These are phyloP conservation scores for Diadumene lineata DNA, from an alignment of 92 coral and sea anemone species.

Conservation along the genomic window DNA sequence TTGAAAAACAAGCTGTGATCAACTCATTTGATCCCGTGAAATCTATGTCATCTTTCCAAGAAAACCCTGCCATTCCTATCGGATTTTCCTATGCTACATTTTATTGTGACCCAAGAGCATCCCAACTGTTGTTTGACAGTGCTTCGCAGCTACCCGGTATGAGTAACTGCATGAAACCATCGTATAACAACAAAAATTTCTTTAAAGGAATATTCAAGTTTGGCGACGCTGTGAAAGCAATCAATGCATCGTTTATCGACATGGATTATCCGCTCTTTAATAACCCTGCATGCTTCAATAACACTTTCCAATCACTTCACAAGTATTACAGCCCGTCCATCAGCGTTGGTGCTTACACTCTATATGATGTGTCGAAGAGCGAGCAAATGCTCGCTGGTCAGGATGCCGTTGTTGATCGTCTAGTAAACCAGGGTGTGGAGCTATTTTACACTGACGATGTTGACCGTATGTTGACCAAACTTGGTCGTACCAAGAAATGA, in stretches of 20 bases:
- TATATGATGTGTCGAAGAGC: slow-evolving; percentile 56
- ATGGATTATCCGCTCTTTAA: slow-evolving; percentile 84
- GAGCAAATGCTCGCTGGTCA: slow-evolving; percentile 39
- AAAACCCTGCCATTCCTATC: slow-evolving; percentile 53
- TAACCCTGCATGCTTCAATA: slow-evolving; percentile 58
- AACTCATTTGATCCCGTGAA: slow-evolving; percentile 88
- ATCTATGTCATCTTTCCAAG: slow-evolving; percentile 54
- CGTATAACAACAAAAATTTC: slow-evolving; percentile 62
- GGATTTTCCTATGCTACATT: slow-evolving; percentile 55
- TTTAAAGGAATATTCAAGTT: slow-evolving; percentile 55
- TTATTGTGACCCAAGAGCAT: slow-evolving; percentile 53
- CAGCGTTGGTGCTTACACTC: slow-evolving; percentile 89
- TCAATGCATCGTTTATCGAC: slow-evolving; percentile 71
- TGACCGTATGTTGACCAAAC: slow-evolving; percentile 65
- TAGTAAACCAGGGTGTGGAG: slow-evolving; percentile 66
- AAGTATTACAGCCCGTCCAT: slow-evolving; percentile 62
- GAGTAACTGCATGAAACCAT: slow-evolving; percentile 44
- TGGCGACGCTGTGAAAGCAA: slow-evolving; percentile 62
- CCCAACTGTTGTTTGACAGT: slow-evolving; percentile 24
- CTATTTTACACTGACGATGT: slow-evolving; percentile 80
- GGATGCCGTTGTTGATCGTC: slow-evolving; percentile 58
- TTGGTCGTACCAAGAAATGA: slow-evolving; percentile 51
- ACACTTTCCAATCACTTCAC: slow-evolving; percentile 72
- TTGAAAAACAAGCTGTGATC: slow-evolving; percentile 63
- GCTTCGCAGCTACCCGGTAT: slow-evolving; percentile 57